phyloP scores from a whole-genome alignment of 1,140 invertebrate genomes.

The Brachionus rubens region DNA sequence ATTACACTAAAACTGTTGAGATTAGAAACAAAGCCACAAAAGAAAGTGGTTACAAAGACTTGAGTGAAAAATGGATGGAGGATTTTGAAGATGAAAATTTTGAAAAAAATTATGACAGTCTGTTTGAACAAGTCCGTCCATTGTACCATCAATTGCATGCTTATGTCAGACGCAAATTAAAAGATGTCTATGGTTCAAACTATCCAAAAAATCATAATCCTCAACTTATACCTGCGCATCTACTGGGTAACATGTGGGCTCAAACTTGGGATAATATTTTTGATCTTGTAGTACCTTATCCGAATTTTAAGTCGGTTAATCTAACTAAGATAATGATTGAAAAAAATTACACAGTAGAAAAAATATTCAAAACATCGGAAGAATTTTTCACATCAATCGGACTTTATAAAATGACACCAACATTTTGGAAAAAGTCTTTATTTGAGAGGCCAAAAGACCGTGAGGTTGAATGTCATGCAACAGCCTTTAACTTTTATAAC shows the following conservation, averaged over 20 bases:
- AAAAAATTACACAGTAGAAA: too few species aligned
- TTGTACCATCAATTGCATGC: constrained; percentile 57
- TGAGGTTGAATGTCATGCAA: constrained; percentile 75
- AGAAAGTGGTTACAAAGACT: constrained; percentile 54
- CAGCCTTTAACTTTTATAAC: constrained; percentile 85
- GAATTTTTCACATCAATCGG: constrained; percentile 82
- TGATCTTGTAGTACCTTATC: constrained; percentile 74
- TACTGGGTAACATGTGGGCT: constrained; percentile 85
- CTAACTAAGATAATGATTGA: constrained; percentile 54
- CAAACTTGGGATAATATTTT: constrained; percentile 81
- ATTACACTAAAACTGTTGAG: constrained; percentile 50
- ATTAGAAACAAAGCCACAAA: constrained; percentile 52
- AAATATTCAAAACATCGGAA: constrained; percentile 69
- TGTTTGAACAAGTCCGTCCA: constrained; percentile 53
- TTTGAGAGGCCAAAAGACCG: constrained; percentile 63
- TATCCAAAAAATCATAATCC: constrained; percentile 50
- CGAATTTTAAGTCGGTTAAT: constrained; percentile 70
- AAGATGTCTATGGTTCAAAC: constrained; percentile 51
- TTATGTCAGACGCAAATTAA: constrained; percentile 53
- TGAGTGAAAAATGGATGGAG: constrained; percentile 51
- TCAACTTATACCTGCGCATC: constrained; percentile 83
- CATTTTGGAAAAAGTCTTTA: constrained; percentile 64
- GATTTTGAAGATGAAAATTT: constrained; percentile 53
- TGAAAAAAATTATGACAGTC: constrained; percentile 49
- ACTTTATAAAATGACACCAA: constrained; percentile 72